Percentiles rank a stretch among this genome's conserved stretches.
Evolutionary conservation across 2,888 invertebrate species (phyloP).

Genomic region (Caenorhabditis afra): DNA sequence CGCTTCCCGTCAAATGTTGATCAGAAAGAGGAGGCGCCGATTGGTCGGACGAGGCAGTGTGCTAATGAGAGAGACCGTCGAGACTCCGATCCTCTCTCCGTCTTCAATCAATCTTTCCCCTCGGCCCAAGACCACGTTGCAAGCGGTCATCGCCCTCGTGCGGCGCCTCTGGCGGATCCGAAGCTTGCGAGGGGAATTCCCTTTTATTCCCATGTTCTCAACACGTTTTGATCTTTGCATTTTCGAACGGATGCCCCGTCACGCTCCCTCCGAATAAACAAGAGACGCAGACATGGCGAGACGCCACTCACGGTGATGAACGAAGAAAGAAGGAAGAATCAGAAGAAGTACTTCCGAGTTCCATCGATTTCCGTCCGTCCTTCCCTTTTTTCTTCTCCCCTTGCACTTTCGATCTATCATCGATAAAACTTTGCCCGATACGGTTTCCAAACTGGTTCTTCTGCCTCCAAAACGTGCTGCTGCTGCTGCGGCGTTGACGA

Average conservation of each 20-base stretch:
- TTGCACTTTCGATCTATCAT: slow-evolving; percentile 32
- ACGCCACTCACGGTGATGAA: slow-evolving; percentile 8
- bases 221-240: slow-evolving; percentile 56
- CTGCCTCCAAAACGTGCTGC: too few species aligned
- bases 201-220: slow-evolving; percentile 7
- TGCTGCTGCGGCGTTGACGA: slow-evolving; percentile 2
- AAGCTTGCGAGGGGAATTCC: background rate
- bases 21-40: slow-evolving; percentile 28
- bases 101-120: slow-evolving; percentile 38
- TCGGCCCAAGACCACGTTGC: slow-evolving; percentile 28
- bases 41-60: slow-evolving; percentile 28
- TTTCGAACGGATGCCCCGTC: slow-evolving; percentile 51
- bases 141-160: slow-evolving; percentile 5
- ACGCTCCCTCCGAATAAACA: slow-evolving; percentile 40
- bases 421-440: background rate
- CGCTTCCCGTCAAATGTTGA: slow-evolving; percentile 28
- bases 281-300: slow-evolving; percentile 48
- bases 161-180: slow-evolving; percentile 2
- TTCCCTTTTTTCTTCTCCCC: background rate
- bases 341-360: background rate
- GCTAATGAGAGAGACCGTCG: slow-evolving; percentile 31
- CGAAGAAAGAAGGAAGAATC: slow-evolving; percentile 6
- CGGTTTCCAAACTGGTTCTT: slow-evolving; percentile 24
- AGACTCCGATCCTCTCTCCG: background rate
- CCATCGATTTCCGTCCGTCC: background rate